Conservation (phyloP, 2,888 invertebrate genomes). For the Athetis lepigone region DNA sequence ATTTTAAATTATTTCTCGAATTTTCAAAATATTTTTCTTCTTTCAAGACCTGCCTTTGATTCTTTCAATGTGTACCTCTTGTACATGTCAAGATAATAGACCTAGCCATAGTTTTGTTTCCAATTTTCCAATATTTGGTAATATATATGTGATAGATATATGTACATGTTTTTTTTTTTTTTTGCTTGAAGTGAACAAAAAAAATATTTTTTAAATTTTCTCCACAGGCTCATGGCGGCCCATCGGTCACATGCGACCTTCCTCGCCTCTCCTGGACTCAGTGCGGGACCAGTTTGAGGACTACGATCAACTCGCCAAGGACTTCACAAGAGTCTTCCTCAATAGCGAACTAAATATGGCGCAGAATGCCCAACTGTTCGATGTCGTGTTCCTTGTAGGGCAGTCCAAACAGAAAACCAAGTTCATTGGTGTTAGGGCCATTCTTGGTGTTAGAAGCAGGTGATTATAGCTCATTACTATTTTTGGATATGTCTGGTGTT, state of each 20-base stretch:
- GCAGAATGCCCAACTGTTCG: conserved; percentile 95
- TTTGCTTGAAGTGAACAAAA: no score
- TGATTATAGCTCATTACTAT: no score
- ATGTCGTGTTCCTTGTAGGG: conserved; percentile 97
- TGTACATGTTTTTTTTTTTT: no score
- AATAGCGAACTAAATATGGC: conserved; percentile 95
- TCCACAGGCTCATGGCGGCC: conserved; percentile 96
- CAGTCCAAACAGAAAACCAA: conserved; percentile 97
- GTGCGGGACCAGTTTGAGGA: conserved; percentile 98
- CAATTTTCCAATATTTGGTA: background rate
- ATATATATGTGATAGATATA: no score
- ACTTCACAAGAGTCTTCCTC: conserved; percentile 96
- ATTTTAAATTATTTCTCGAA: no score
- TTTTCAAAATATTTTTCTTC: no score
- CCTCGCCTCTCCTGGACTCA: conserved; percentile 97
- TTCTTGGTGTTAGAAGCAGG: conserved; percentile 97
- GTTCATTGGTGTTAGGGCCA: conserved; percentile 97
- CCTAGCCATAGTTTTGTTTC: no score
- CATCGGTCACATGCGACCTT: conserved; percentile 98
- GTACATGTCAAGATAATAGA: no score
- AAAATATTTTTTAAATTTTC: conserved; percentile 18
- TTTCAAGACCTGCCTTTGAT: no score
- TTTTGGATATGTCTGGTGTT: background rate
- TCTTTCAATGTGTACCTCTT: no score
- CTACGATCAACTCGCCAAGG: conserved; percentile 97